Evolutionary conservation across 64 coral and sea anemone species (phyloP).

Genomic region (Montipora sp.): DNA sequence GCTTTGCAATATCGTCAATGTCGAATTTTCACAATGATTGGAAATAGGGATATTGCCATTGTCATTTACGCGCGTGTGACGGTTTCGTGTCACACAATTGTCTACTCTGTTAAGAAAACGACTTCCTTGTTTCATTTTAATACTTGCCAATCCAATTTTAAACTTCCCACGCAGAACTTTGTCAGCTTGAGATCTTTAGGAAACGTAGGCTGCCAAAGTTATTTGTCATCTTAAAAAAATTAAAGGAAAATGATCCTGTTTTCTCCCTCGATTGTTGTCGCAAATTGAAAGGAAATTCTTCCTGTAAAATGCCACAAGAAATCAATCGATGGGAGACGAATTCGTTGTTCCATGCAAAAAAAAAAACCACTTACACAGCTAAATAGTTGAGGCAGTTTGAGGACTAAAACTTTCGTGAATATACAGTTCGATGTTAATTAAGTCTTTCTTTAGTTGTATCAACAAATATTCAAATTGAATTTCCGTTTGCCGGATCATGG

Average conservation of each 20-base stretch:
- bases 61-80: neutral
- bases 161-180: too few relatives aligned
- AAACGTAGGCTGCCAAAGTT: neutral
- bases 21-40: neutral
- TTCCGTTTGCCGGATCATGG: neutral
- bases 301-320: too few relatives aligned
- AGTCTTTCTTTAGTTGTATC: neutral
- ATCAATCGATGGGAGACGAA: too few relatives aligned
- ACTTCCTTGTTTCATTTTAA: neutral
- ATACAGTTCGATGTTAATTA: neutral
- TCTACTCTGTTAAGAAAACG: neutral
- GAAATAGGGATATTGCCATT: neutral
- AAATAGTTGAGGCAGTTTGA: too few relatives aligned
- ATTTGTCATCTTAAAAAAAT: neutral
- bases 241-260: neutral
- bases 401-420: too few relatives aligned
- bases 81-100: neutral
- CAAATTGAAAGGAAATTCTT: neutral
- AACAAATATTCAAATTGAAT: neutral
- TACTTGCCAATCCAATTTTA: neutral
- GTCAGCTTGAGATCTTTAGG: neutral
- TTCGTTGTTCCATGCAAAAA: too few relatives aligned
- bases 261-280: neutral
- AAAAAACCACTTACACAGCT: too few relatives aligned
- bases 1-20: neutral